These are phyloP conservation scores for Hoplodrina blanda DNA, from an alignment of 2,888 invertebrate species.

Conservation along the genomic window DNA sequence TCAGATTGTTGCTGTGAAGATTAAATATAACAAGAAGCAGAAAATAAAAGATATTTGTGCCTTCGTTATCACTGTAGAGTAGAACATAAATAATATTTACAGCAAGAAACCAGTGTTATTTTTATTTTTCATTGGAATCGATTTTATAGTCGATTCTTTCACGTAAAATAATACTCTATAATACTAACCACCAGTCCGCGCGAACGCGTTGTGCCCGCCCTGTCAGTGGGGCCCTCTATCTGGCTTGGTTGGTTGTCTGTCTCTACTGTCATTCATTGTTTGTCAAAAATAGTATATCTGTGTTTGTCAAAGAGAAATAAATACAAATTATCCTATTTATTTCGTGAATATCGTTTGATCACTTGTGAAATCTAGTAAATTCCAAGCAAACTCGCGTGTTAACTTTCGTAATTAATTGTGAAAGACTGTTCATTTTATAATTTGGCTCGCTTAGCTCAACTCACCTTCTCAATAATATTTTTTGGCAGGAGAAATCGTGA, in stretches of 20 bases:
- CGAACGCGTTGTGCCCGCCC: no score
- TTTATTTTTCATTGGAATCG: no score
- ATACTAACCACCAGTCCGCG: no score
- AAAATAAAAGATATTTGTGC: no score
- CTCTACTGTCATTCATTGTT: slow-evolving; percentile 19
- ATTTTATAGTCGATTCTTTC: no score
- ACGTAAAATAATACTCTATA: no score
- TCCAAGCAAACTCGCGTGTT: background rate
- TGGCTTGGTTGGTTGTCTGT: background rate
- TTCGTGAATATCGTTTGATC: slow-evolving; percentile 12
- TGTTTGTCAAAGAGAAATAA: slow-evolving; percentile 44
- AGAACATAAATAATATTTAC: background rate
- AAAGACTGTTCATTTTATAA: slow-evolving; percentile 13
- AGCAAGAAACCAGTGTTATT: no score
- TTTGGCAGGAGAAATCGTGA: slow-evolving; percentile 33
- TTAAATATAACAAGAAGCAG: no score
- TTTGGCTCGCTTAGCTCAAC: background rate
- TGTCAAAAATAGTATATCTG: no score
- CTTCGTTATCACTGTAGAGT: no score
- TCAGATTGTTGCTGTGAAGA: no score
- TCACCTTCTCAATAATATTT: slow-evolving; percentile 4
- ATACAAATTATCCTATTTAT: slow-evolving; percentile 5
- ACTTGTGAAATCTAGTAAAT: slow-evolving; percentile 10
- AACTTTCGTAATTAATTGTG: slow-evolving; percentile 7
- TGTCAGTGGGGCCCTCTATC: no score